phyloP scores from a whole-genome alignment of 1,140 invertebrate genomes.

The Bombyx mori region ASM3026992v2 NC_085121.1:8525001-8525500 shows the following conservation, averaged over 20 bases:
- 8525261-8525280: conserved; percentile 69
- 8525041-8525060: conserved; percentile 3
- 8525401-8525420: too few species aligned
- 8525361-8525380: conserved; percentile 4
- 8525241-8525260: conserved; percentile 69
- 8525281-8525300: conserved; percentile 69
- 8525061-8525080: conserved; percentile 49
- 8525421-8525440: too few species aligned
- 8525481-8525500: too few species aligned
- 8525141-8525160: conserved; percentile 69
- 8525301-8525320: conserved; percentile 53
- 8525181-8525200: conserved; percentile 70
- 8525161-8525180: conserved; percentile 53
- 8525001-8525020: neutral
- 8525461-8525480: too few species aligned
- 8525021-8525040: conserved; percentile 1
- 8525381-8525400: too few species aligned
- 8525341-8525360: conserved; percentile 17
- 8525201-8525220: conserved; percentile 61
- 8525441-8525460: too few species aligned
- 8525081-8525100: conserved; percentile 58
- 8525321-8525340: conserved; percentile 16
- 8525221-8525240: conserved; percentile 58
- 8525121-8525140: conserved; percentile 64
- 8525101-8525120: conserved; percentile 57